phyloP scores from a whole-genome alignment of 2,797 vertebrate genomes.

The Hypotaenidia okinawae region DNA sequence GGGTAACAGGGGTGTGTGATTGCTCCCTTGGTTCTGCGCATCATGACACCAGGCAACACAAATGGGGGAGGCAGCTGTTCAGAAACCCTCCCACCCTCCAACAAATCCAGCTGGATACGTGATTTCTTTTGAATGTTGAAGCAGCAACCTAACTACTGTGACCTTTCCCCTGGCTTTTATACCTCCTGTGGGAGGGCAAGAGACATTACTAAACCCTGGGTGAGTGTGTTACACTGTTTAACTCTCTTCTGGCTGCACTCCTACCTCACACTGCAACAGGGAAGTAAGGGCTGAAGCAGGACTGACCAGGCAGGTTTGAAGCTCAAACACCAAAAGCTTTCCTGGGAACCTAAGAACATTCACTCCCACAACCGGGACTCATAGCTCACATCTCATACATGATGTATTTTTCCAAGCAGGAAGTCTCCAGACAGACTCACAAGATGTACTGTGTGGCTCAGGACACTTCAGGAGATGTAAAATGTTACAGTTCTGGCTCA shows the following conservation, averaged over 20 bases:
- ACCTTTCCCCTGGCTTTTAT: neutral
- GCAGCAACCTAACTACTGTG: neutral
- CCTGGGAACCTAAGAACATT: neutral
- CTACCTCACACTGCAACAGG: neutral
- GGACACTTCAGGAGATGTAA: neutral
- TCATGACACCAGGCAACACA: fast-evolving
- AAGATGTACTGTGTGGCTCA: neutral
- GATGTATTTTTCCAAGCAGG: neutral
- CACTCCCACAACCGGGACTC: fast-evolving
- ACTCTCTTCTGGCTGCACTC: neutral
- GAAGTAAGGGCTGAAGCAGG: neutral
- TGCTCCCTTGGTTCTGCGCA: neutral
- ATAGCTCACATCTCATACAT: neutral
- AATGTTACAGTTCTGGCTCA: neutral
- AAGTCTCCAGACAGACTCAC: neutral
- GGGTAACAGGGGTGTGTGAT: neutral
- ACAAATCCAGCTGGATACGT: neutral
- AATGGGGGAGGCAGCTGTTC: neutral
- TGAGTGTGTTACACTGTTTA: neutral
- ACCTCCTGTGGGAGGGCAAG: neutral
- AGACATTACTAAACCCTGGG: neutral
- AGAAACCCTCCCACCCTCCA: neutral
- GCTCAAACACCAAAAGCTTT: neutral
- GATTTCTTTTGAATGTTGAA: neutral
- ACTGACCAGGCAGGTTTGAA: neutral